phyloP scores from a whole-genome alignment of 2,113 vertebrate genomes.

The Aramus guarauna region DNA sequence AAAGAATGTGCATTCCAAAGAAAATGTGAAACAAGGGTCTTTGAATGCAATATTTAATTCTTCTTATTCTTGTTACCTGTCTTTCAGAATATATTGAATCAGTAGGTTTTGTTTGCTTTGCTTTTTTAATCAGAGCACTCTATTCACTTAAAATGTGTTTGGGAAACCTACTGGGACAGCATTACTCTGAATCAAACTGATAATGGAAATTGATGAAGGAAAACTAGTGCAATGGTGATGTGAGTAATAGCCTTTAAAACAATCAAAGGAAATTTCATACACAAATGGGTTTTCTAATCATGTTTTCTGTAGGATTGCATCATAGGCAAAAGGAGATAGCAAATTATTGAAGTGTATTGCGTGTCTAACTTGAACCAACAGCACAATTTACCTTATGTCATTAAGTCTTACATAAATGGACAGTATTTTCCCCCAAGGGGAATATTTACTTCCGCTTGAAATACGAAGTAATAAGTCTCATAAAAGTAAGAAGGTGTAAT shows the following conservation, averaged over 20 bases:
- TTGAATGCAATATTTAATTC: background rate
- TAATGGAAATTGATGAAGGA: conserved; percentile 15
- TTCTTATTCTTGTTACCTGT: background rate
- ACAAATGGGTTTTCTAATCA: background rate
- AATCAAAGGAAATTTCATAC: background rate
- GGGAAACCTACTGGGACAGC: background rate
- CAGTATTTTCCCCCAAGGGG: conserved; percentile 10
- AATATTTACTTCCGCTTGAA: conserved; percentile 52
- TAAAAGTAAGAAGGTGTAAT: background rate
- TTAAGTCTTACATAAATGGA: conserved; percentile 27
- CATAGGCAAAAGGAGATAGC: background rate
- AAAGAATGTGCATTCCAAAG: background rate
- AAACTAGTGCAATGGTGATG: background rate
- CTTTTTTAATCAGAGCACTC: background rate
- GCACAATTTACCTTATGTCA: conserved; percentile 7
- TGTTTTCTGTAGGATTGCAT: conserved; percentile 9
- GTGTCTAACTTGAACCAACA: conserved; percentile 20
- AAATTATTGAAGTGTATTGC: background rate
- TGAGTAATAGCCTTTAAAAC: conserved; percentile 18
- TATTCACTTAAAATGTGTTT: background rate
- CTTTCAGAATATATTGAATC: background rate
- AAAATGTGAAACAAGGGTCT: background rate
- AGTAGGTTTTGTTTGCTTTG: background rate
- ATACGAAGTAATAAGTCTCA: conserved; percentile 53
- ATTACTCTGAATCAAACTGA: background rate